These are phyloP conservation scores for Schizopygopsis malacanthus DNA, from an alignment of 2,797 vertebrate genomes.

Conservation along the genomic window DNA sequence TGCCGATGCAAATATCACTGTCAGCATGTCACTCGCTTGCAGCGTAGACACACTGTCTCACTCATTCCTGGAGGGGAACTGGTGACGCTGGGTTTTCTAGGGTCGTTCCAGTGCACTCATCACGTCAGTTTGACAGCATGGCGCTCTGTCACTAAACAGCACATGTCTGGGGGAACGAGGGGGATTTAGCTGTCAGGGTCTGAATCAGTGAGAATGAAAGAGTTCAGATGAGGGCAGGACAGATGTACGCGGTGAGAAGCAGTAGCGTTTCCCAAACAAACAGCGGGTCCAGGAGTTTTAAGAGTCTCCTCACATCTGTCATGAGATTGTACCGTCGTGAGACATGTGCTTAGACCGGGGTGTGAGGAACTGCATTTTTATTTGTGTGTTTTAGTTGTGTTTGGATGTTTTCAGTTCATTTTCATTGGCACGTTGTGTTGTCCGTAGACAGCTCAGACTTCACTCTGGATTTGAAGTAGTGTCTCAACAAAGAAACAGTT, in stretches of 20 bases:
- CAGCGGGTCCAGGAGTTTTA: slow-evolving; percentile 1
- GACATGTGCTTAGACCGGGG: slow-evolving; percentile 30
- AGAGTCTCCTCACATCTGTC: slow-evolving; percentile 62
- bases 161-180: not conserved
- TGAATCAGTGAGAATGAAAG: slow-evolving; percentile 13
- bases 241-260: slow-evolving; percentile 22
- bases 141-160: slow-evolving; percentile 53
- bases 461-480: not conserved
- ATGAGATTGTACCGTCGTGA: slow-evolving; percentile 66
- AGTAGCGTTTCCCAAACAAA: slow-evolving; percentile 29
- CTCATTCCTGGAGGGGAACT: slow-evolving; percentile 63
- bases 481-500: not conserved
- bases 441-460: not conserved
- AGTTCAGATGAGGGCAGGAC: slow-evolving; percentile 45
- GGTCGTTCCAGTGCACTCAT: slow-evolving; percentile 60
- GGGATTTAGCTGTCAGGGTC: slow-evolving; percentile 22
- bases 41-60: slow-evolving; percentile 24
- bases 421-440: not conserved
- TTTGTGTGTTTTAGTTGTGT: not conserved
- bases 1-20: not conserved
- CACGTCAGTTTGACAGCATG: slow-evolving; percentile 70
- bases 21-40: not conserved
- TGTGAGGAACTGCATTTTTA: not conserved
- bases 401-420: not conserved
- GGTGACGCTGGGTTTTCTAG: slow-evolving; percentile 71